These are phyloP conservation scores for Lamprologus lemairii DNA, from an alignment of 2,113 vertebrate genomes.

Conservation along the genomic window DNA sequence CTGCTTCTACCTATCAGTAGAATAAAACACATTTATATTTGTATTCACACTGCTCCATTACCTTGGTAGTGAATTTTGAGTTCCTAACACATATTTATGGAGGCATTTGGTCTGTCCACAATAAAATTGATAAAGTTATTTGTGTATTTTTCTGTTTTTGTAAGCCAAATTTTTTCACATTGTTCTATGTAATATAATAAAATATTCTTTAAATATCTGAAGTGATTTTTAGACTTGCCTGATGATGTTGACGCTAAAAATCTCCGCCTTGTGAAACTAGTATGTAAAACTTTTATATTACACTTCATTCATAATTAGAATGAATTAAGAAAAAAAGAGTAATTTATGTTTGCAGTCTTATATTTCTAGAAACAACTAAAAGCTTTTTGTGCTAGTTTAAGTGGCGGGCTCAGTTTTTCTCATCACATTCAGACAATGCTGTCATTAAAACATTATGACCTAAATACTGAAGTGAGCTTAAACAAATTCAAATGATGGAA, in stretches of 20 bases:
- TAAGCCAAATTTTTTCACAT: neutral
- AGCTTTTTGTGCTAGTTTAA: neutral
- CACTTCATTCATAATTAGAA: neutral
- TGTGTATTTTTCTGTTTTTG: neutral
- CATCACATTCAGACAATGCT: neutral
- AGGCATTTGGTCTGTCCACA: neutral
- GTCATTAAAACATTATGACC: neutral
- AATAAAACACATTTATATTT: neutral
- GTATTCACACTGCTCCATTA: neutral
- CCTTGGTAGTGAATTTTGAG: neutral
- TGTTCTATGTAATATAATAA: neutral
- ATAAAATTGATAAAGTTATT: neutral
- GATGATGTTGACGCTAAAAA: neutral
- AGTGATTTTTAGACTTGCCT: neutral
- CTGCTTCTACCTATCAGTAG: neutral
- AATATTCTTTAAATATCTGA: neutral
- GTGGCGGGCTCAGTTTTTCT: neutral
- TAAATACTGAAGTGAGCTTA: neutral
- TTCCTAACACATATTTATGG: neutral
- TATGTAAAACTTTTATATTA: neutral
- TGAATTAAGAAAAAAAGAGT: neutral
- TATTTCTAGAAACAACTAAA: neutral
- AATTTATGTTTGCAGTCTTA: neutral
- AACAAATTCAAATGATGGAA: neutral
- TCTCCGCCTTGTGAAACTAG: neutral